Evolutionary conservation across 2,888 invertebrate species (phyloP).

Genomic region (Euclidia mi): DNA sequence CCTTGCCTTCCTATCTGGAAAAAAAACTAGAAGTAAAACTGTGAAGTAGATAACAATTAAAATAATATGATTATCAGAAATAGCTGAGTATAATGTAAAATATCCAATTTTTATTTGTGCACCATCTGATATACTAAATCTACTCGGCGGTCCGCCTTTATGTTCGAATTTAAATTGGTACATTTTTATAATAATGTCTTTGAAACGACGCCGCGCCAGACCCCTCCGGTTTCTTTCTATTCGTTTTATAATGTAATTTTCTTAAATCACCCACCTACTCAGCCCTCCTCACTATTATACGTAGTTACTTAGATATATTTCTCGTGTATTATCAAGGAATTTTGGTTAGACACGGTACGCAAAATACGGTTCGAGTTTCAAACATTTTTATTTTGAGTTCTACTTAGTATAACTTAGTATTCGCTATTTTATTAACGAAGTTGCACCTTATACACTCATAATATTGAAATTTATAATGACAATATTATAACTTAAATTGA

Average conservation of each 20-base stretch:
- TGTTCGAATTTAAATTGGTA: constrained; percentile 86
- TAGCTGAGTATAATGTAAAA: background rate
- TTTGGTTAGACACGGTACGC: no score
- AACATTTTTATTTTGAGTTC: no score
- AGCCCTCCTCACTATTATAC: constrained; percentile 69
- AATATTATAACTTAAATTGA: no score
- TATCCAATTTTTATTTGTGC: constrained; percentile 18
- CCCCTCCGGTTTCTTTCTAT: constrained; percentile 73
- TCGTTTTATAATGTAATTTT: constrained; percentile 88
- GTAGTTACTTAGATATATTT: constrained; percentile 25
- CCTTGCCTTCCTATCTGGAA: no score
- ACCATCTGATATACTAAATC: constrained; percentile 43
- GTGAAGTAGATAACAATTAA: no score
- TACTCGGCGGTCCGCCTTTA: constrained; percentile 69
- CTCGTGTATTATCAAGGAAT: constrained; percentile 45
- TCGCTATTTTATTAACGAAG: no score
- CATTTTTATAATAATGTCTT: constrained; percentile 84
- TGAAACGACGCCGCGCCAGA: constrained; percentile 69
- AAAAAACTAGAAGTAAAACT: no score
- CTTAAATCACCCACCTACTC: constrained; percentile 82
- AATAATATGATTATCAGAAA: no score
- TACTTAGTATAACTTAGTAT: no score
- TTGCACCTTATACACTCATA: no score
- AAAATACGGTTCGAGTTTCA: no score
- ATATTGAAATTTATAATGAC: no score